Conservation (phyloP, 2,113 vertebrate genomes). For the Meriones unguiculatus region DNA sequence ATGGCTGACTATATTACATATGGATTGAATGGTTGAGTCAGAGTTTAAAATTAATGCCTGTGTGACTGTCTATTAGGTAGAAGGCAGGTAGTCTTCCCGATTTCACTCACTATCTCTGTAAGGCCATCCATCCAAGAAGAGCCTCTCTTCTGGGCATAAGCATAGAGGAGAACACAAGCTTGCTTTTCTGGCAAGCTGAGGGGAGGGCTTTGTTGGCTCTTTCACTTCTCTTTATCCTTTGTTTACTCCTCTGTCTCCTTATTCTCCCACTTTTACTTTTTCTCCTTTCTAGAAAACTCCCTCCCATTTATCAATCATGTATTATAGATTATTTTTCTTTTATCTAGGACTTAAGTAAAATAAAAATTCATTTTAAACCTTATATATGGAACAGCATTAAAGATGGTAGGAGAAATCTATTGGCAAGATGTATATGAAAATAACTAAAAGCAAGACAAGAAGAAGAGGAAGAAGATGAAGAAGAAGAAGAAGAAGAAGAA, state of each 20-base stretch:
- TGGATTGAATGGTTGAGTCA: background rate
- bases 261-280: background rate
- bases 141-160: background rate
- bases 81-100: background rate
- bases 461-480: too few relatives aligned
- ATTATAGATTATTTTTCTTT: background rate
- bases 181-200: background rate
- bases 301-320: background rate
- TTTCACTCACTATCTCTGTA: background rate
- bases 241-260: background rate
- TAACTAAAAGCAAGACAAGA: background rate
- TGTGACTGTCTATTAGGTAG: background rate
- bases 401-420: background rate
- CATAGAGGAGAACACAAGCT: background rate
- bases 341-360: background rate
- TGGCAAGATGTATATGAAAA: background rate
- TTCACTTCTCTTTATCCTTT: background rate
- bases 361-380: background rate
- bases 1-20: background rate
- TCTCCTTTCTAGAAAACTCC: background rate
- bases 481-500: too few relatives aligned
- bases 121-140: background rate
- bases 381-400: background rate
- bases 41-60: conserved; percentile 8
- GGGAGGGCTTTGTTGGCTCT: background rate